Evolutionary conservation across 2,797 vertebrate species (phyloP), one percentile per base, ranked within the genome.

Genomic region (Apodemus agrarius): DNA sequence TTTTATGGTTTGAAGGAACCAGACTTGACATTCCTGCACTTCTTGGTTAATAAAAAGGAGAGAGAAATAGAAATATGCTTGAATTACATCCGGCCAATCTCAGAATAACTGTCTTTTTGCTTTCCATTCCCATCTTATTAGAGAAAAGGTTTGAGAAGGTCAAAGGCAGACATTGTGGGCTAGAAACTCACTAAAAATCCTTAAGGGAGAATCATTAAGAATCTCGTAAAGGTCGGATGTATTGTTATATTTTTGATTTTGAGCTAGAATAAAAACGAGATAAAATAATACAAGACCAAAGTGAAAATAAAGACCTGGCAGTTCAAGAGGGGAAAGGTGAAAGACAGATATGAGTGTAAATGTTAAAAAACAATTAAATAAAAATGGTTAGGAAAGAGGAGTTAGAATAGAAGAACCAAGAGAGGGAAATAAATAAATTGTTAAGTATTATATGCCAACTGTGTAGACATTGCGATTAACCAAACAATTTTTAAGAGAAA

Each of bases 231-330:
- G 22, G 34, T 95, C 95, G 95, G 86, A 16, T 63, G 95, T 89
- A 86, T 89, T 96, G 97, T 83, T 97, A 90, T 31, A 52, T 80
- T 17, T 85, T 95, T 95, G 92, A 79, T 87, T 96, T 94, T 97
- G 79, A 96, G 43, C 37, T 94, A 94, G 84, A 93, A 92, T 65
- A 90, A 97, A 82, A 97, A 89, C 86, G 26, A 95, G 78, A 96
- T 93, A 97, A 97, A 97, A 98, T 93, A 96, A 75, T 34, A 61
- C 96, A 97, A 98, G 9, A 34, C 72, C 93, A 97, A 86, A 96
- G 67, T 88, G 79, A 85, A 97, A 92, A 52, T 97, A 67, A 96
- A 92, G 8, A 89, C 14, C 63, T 93, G 61, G 49, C 10, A 87
- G 3, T 67, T n/a, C 24, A 61, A 16, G 37, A 17, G 89, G 13